Conservation (phyloP, 1,140 invertebrate species). For the Megalonaias nervosa region DNA sequence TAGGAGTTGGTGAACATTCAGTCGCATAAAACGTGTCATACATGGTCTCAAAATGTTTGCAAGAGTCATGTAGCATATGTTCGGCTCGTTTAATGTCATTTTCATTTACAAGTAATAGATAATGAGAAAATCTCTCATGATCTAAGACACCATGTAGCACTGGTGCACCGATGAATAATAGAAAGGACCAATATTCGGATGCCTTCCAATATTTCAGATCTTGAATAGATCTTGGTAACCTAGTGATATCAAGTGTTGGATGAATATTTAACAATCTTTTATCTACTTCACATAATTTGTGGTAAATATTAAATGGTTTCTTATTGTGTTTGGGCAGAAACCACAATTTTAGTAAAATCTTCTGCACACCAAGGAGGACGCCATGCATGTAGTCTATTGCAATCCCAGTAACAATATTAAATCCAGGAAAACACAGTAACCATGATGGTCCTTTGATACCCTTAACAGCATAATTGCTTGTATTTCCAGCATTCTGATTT, state of each 20-base stretch:
- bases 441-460: slow-evolving; percentile 22
- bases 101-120: slow-evolving; percentile 1
- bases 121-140: slow-evolving; percentile 4
- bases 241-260: slow-evolving; percentile 10
- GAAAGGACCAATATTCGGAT: slow-evolving; percentile 17
- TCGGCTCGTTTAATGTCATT: not conserved
- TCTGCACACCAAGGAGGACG: slow-evolving; percentile 5
- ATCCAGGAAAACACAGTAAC: slow-evolving; percentile 6
- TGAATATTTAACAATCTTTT: slow-evolving; percentile 11
- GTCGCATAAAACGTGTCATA: slow-evolving; percentile 32
- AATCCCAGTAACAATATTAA: slow-evolving; percentile 10
- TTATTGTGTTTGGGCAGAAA: not conserved
- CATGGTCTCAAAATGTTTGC: slow-evolving; percentile 5
- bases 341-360: slow-evolving; percentile 20
- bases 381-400: slow-evolving; percentile 28
- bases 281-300: slow-evolving; percentile 6
- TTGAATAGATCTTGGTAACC: slow-evolving; percentile 16
- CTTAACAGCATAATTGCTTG: slow-evolving; percentile 2
- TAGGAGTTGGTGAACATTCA: slow-evolving; percentile 42
- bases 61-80: slow-evolving; percentile 20
- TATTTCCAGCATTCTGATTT: not conserved
- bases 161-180: slow-evolving; percentile 13
- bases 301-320: slow-evolving; percentile 10
- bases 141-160: not conserved
- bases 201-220: slow-evolving; percentile 31